Base-by-base conservation (phyloP, 37 sponge, comb jelly and placozoan species). In the Ianthella basta region DNA sequence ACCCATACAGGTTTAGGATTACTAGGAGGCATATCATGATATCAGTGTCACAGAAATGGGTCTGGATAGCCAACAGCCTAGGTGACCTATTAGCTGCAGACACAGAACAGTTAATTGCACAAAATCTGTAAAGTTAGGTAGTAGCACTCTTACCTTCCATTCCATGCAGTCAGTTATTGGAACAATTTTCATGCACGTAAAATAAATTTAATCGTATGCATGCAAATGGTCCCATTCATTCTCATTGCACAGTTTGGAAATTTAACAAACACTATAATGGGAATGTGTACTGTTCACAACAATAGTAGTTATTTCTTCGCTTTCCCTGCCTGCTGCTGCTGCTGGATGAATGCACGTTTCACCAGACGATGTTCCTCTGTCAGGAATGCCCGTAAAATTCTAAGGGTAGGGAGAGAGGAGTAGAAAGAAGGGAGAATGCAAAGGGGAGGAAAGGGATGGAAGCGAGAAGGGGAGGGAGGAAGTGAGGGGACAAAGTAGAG, bases 331-430 rank as follows among this genome's bases (percentile, higher is more conserved):
- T 37, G 39, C 13, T 37, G 20, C 30, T 72, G 40, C 19, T 72
- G 73, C 19, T 72, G 73, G 8, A 94, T 97, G 66, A 97, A 70
- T 61, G 95, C 92, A 38, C 89, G 56, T 19, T 82, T 86, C 39
- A 98, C 99, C 41, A 98, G 94, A 89, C 96, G 95, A 80, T 98
- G 95, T 53, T 98, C 99, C 64, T 98, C 99, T 25, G 94, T 96
- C 53, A 98, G 79, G 81, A 98, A 98, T 21, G 99, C 99, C 65
- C 96, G 56, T 10, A 98, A 75, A 55, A 98, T 96, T 79, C 99
- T 98, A 33, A 27, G 72, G 59, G 38, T 35, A 56, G 37, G 65
- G 41, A 75, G 19, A 60, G 24, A 72, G 24, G 19, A 20, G 57
- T 12, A 33, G n/a, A 8, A 8, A 44, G 50, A 10, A 3, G 50